Evolutionary conservation across 2,797 vertebrate genomes (phyloP).

Genomic region (Protosalanx chinensis): DNA sequence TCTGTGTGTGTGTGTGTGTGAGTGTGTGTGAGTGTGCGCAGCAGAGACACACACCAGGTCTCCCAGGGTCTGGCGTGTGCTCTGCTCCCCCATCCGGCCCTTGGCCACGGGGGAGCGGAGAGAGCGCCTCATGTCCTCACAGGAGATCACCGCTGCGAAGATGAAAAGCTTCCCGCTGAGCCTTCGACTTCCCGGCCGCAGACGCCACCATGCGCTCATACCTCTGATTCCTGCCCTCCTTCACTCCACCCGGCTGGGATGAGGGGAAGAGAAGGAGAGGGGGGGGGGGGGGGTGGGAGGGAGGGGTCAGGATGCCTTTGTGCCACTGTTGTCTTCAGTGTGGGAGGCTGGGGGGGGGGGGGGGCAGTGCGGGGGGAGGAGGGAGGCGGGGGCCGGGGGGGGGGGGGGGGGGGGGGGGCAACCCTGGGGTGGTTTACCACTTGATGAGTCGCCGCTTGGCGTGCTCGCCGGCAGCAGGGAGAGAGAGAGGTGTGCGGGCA

Average conservation of each 20-base stretch:
- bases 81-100: conserved; percentile 83
- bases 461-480: conserved; percentile 32
- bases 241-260: conserved; percentile 66
- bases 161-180: conserved; percentile 98
- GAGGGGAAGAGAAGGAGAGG: conserved; percentile 54
- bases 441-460: conserved; percentile 70
- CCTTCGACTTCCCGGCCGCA: conserved; percentile 86
- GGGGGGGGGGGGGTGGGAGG: background rate
- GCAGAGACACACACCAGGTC: too few species aligned
- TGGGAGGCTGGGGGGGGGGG: conserved; percentile 49
- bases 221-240: conserved; percentile 88
- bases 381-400: conserved; percentile 53
- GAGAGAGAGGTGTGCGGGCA: background rate
- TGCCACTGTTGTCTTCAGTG: conserved; percentile 77
- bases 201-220: conserved; percentile 96
- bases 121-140: conserved; percentile 89
- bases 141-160: conserved; percentile 93
- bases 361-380: conserved; percentile 56
- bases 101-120: conserved; percentile 88
- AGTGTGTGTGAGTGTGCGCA: conserved; percentile 13
- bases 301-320: conserved; percentile 76
- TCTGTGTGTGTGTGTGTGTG: background rate
- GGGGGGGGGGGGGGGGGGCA: conserved; percentile 58
- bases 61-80: conserved; percentile 40
- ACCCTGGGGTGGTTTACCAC: conserved; percentile 73